Percentiles rank a stretch among this genome's conserved stretches.
Evolutionary conservation across 2,797 vertebrate species (phyloP).

Genomic region (Alca torda): DNA sequence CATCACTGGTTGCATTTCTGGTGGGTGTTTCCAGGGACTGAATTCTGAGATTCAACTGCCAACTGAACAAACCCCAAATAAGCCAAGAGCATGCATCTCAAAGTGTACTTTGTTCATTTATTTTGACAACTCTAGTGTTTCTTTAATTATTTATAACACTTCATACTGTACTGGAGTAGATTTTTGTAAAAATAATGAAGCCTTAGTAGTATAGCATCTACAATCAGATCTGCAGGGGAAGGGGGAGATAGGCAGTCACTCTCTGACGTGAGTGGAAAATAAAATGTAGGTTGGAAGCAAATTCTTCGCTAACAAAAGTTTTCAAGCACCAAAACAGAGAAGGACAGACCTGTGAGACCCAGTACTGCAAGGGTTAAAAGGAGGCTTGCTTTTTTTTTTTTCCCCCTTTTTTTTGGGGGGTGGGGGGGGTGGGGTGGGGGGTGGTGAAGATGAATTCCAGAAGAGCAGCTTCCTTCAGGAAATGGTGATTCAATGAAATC

Average conservation of each 20-base stretch:
- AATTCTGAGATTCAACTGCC: slow-evolving; percentile 10
- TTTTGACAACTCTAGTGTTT: slow-evolving; percentile 68
- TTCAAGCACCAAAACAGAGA: background rate
- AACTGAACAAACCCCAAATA: slow-evolving; percentile 43
- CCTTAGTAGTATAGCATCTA: slow-evolving; percentile 39
- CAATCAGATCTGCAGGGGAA: slow-evolving; percentile 41
- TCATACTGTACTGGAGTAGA: slow-evolving; percentile 55
- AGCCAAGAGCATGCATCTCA: slow-evolving; percentile 50
- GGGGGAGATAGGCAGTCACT: background rate
- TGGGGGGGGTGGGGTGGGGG: no score
- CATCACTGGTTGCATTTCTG: slow-evolving; percentile 2
- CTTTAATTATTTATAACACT: slow-evolving; percentile 69
- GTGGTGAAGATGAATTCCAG: background rate
- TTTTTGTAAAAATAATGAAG: slow-evolving; percentile 71
- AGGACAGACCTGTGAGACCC: background rate
- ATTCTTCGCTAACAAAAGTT: background rate
- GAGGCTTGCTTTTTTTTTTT: no score
- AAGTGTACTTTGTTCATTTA: slow-evolving; percentile 63
- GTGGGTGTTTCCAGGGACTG: slow-evolving; percentile 2
- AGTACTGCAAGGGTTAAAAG: background rate
- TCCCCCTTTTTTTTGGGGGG: no score
- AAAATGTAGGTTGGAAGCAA: slow-evolving; percentile 32
- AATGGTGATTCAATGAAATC: background rate
- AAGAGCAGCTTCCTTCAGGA: background rate
- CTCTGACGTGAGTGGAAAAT: slow-evolving; percentile 14